Base-by-base conservation (phyloP, 1,140 invertebrate species). In the Uloborus diversus region DNA sequence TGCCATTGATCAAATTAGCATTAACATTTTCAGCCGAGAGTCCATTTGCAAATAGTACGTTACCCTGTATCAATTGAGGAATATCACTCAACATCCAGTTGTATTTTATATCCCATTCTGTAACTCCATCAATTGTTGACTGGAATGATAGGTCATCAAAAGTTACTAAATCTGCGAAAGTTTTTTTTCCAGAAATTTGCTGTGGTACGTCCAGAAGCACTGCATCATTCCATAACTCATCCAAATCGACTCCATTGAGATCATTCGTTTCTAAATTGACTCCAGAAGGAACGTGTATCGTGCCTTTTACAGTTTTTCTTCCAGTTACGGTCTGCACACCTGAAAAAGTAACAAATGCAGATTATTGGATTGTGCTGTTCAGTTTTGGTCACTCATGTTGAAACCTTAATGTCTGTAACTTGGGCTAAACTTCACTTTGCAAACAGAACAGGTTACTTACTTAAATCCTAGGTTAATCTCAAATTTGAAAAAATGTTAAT, bases 71-170 rank as follows among this genome's bases (percentile, higher is more conserved):
- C 14, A 27, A 47, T 64, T 83, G 80, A 25, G 70, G 23, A 9
- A 25, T 33, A 62, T 76, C 64, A 69, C 80, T 81, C 14, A 83
- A 25, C 68, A 83, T 64, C 82, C 80, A 83, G 9, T 81, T 80
- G 3, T 47, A 23, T 14, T n/a, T 65, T n/a, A 83, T 62, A 1
- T 81, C 64, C 4, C 14, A 7, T 23, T 78, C 57, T 9, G 80
- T 75, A 4, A 82, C 49, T 1, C 78, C 64, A 80, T 83, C 82
- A 37, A 83, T 57, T 9, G 33, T 80, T 7, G 25, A 32, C 3
- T 27, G 28, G n/a, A 83, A 81, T 9, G 1, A n/a, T 17, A 83
- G 20, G 32, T 76, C 70, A 9, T 56, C 42, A 20, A 82, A 71
- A 42, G 14, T 30, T 23, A 71, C 56, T 2, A 32, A n/a, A 28